These are phyloP conservation scores for Anthonomus grandis DNA, from an alignment of 1,140 invertebrate genomes.

Conservation along the genomic window DNA sequence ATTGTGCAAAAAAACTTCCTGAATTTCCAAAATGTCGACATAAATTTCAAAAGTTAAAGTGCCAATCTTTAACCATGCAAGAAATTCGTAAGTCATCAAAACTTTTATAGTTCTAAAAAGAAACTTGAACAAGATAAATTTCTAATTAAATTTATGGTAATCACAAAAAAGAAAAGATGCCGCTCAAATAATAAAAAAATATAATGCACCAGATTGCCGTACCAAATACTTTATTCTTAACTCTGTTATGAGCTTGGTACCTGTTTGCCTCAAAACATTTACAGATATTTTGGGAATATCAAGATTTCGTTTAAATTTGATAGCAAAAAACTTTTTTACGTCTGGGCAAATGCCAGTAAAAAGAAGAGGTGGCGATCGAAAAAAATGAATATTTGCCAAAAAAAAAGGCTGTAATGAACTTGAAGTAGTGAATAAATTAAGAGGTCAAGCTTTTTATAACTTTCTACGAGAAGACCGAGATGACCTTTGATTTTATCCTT, in stretches of 20 bases:
- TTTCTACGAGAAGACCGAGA: neutral
- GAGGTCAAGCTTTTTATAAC: too few species aligned
- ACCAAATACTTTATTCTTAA: neutral
- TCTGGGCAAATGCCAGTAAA: neutral
- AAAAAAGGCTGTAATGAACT: neutral
- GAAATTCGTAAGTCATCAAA: constrained; percentile 1
- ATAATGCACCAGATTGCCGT: neutral
- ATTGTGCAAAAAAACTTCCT: constrained; percentile 1
- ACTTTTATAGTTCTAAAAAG: neutral
- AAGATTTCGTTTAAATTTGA: constrained; percentile 1
- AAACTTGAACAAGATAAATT: constrained; percentile 3
- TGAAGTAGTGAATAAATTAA: neutral
- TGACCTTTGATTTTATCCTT: too few species aligned
- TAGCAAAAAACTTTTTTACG: neutral
- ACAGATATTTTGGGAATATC: neutral
- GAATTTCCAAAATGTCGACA: neutral
- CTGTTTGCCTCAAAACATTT: neutral
- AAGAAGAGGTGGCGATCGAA: neutral
- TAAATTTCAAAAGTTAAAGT: neutral
- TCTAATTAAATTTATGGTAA: constrained; percentile 3
- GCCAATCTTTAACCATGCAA: neutral
- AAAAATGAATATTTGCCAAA: neutral
- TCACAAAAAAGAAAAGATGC: too few species aligned
- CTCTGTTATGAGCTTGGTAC: neutral
- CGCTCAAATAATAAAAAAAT: constrained; percentile 1